Evolutionary conservation across 2,888 invertebrate species (phyloP), one percentile per base, ranked within the genome.

Genomic region (Xanthorhoe spadicearia): DNA sequence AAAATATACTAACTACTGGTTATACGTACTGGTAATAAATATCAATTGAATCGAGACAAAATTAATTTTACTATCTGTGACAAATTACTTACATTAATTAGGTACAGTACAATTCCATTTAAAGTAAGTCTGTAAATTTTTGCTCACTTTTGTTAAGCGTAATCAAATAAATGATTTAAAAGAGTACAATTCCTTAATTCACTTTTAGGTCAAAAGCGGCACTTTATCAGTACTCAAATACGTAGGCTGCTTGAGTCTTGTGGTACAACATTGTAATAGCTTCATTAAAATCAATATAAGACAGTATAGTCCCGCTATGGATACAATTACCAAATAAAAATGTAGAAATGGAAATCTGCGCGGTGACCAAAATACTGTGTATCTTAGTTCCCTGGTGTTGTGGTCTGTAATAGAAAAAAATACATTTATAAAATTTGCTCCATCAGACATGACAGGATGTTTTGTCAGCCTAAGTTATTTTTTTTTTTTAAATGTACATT

Each of bases 311-410:
- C 74, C 13, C 0, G 77, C 49, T 2, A 79, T 59, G 2, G 77
- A 38, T 8, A 84, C 73, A 49, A 94, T 77, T 3, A 84, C 78
- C 58, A 94, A 71, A 74, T 96, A 96, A 55, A 93, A 79, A 60
- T 82, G 85, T 18, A 97, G 87, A 77, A 95, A 94, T 0, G 92
- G 88, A 80, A 97, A 96, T 78, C 97, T 93, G 69, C 93, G 91
- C 57, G 97, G 96, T 46, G 96, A 94, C 97, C 97, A 97, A 64
- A 97, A 92, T 43, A 97, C 95, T n/a, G 96, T 95, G 85, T 96
- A 97, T 59, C 93, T 93, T 74, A 96, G 75, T 38, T 89, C 85
- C 72, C 93, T 93, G 69, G 93, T 93, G 82, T 88, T 86, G 72
- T 92, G 91, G 82, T 96, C 96, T 96, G 91, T 52, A 71, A 69